phyloP scores from a whole-genome alignment of 2,888 invertebrate species.

The Coenonympha glycerion region DNA sequence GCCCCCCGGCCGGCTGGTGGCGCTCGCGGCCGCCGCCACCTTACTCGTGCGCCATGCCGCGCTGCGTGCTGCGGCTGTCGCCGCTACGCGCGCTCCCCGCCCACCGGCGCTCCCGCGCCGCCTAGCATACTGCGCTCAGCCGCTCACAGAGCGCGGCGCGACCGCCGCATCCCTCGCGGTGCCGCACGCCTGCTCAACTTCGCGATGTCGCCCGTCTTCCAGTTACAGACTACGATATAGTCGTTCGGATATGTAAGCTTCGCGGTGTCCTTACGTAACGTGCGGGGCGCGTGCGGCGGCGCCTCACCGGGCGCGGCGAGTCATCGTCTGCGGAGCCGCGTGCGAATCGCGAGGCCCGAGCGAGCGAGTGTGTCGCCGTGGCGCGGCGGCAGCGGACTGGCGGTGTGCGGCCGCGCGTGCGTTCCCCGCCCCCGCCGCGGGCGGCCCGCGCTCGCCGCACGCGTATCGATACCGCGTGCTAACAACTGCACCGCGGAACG shows the following conservation, averaged over 20 bases:
- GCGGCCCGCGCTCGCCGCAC: constrained; percentile 40
- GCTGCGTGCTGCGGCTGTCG: constrained; percentile 45
- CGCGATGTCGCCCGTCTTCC: constrained; percentile 23
- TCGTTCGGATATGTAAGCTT: constrained; percentile 41
- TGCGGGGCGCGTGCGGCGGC: constrained; percentile 50
- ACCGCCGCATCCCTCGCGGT: constrained; percentile 48
- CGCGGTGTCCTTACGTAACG: constrained; percentile 57
- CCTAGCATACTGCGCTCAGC: constrained; percentile 44
- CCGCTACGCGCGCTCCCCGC: constrained; percentile 39
- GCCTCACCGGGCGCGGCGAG: constrained; percentile 62
- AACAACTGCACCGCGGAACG: constrained; percentile 59
- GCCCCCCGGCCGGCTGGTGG: constrained; percentile 62
- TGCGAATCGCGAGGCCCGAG: constrained; percentile 47
- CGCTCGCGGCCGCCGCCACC: constrained; percentile 54
- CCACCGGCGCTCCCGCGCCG: constrained; percentile 36
- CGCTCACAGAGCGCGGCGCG: constrained; percentile 39
- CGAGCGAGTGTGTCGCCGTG: constrained; percentile 52
- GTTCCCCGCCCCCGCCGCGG: constrained; percentile 33
- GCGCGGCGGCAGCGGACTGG: constrained; percentile 61
- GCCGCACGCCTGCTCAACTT: constrained; percentile 47
- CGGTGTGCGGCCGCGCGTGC: constrained; percentile 46
- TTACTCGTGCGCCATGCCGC: constrained; percentile 48
- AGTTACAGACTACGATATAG: constrained; percentile 32
- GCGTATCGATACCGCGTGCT: constrained; percentile 66
- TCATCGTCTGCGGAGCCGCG: constrained; percentile 61